Conservation (phyloP, 1,140 invertebrate species). For the Drosophila rufa region DNA sequence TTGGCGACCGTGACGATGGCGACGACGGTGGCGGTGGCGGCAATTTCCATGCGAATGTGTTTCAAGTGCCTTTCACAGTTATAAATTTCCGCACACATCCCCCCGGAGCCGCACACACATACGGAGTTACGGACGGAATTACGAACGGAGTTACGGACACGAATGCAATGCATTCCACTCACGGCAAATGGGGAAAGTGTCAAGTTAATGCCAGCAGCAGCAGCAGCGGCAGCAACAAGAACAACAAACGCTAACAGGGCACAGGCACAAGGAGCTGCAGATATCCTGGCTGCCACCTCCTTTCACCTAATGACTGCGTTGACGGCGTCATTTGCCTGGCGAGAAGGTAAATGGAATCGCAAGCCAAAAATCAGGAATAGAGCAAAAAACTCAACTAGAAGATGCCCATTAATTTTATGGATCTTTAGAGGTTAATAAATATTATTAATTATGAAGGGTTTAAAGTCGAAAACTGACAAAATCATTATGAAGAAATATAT, state of each 20-base stretch:
- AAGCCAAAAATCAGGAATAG: slow-evolving; percentile 17
- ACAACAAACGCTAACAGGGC: background rate
- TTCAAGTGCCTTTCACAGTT: slow-evolving; percentile 79
- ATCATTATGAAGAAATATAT: too few relatives aligned
- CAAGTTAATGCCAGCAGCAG: slow-evolving; percentile 77
- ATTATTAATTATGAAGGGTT: too few relatives aligned
- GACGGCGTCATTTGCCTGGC: slow-evolving; percentile 72
- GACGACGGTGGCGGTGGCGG: background rate
- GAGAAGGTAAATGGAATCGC: slow-evolving; percentile 51
- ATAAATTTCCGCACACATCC: slow-evolving; percentile 65
- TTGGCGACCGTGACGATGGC: slow-evolving; percentile 7
- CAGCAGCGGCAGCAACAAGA: slow-evolving; percentile 10
- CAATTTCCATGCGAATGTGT: slow-evolving; percentile 77
- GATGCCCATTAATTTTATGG: background rate
- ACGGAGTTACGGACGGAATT: slow-evolving; percentile 10
- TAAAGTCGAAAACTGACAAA: too few relatives aligned
- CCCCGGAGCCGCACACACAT: slow-evolving; percentile 1
- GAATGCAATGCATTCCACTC: slow-evolving; percentile 54
- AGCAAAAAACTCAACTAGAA: slow-evolving; percentile 5
- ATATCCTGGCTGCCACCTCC: slow-evolving; percentile 21
- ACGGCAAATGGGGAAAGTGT: slow-evolving; percentile 77
- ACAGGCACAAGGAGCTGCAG: slow-evolving; percentile 14
- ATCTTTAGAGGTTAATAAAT: too few relatives aligned
- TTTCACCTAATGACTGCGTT: slow-evolving; percentile 74
- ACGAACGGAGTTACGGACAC: slow-evolving; percentile 14